phyloP scores from a whole-genome alignment of 2,113 vertebrate species.

The Seriola aureovittata region DNA sequence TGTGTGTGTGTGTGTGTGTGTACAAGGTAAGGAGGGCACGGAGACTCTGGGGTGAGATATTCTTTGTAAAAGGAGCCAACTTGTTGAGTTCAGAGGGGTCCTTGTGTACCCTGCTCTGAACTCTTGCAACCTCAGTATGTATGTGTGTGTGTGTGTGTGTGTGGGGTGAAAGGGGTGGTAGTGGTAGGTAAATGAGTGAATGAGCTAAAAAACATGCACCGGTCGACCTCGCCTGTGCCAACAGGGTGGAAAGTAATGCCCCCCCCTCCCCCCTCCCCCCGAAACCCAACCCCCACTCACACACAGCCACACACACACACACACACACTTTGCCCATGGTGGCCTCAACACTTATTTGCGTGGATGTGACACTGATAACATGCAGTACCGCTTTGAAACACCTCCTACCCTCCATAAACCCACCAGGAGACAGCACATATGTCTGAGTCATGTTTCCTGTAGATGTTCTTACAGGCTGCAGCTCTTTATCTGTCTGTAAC shows the following conservation, averaged over 20 bases:
- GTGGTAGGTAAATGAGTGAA: constrained; percentile 73
- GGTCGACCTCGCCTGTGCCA: constrained; percentile 75
- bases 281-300: background rate
- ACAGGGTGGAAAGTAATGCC: constrained; percentile 61
- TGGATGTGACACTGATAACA: constrained; percentile 58
- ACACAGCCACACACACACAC: constrained; percentile 6
- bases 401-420: constrained; percentile 41
- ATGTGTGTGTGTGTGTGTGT: constrained; percentile 30
- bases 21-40: constrained; percentile 49
- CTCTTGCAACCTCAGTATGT: constrained; percentile 67
- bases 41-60: constrained; percentile 72
- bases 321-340: constrained; percentile 44
- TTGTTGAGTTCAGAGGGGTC: constrained; percentile 79
- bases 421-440: background rate
- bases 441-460: constrained; percentile 11
- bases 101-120: constrained; percentile 80
- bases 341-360: constrained; percentile 46
- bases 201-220: constrained; percentile 80
- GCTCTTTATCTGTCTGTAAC: constrained; percentile 4
- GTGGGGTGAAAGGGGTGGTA: constrained; percentile 56
- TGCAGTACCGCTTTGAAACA: constrained; percentile 40
- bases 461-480: constrained; percentile 1
- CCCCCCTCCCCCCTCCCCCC: background rate
- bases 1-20: constrained; percentile 7
- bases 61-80: constrained; percentile 68